Conservation (phyloP, 2,113 vertebrate genomes). For the Morphnarchus princeps region DNA sequence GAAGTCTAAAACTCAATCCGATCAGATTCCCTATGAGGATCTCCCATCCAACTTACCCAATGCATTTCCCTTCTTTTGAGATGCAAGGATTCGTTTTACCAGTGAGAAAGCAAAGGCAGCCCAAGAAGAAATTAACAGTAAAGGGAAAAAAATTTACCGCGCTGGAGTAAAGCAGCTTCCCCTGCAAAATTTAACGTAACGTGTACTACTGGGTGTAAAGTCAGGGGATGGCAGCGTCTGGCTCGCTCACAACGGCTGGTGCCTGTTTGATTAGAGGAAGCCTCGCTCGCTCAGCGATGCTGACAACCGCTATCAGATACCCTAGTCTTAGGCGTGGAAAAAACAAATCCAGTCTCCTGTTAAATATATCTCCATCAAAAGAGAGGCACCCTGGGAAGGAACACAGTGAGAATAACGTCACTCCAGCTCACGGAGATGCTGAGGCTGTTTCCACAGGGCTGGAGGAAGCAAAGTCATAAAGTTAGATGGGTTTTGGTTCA, state of each 20-base stretch:
- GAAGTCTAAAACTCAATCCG: neutral
- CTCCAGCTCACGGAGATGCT: neutral
- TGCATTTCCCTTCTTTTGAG: neutral
- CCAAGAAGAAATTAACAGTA: neutral
- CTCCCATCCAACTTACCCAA: neutral
- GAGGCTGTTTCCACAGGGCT: neutral
- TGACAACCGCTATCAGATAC: neutral
- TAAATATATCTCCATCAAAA: neutral
- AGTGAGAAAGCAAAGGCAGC: neutral
- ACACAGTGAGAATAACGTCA: neutral
- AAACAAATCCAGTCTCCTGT: neutral
- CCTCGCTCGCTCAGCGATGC: neutral
- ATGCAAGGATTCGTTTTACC: neutral
- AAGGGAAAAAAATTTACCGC: neutral
- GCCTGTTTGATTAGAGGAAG: neutral
- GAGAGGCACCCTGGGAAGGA: neutral
- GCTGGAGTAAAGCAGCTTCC: neutral
- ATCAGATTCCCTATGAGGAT: neutral
- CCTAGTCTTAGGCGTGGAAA: fast-evolving
- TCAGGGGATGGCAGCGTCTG: neutral
- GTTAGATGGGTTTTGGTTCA: neutral
- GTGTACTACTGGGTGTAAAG: neutral
- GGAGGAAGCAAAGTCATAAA: neutral
- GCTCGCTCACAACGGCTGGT: neutral
- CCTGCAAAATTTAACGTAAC: neutral